Base-by-base conservation (phyloP, 2,113 vertebrate species). In the Misgurnus anguillicaudatus region DNA sequence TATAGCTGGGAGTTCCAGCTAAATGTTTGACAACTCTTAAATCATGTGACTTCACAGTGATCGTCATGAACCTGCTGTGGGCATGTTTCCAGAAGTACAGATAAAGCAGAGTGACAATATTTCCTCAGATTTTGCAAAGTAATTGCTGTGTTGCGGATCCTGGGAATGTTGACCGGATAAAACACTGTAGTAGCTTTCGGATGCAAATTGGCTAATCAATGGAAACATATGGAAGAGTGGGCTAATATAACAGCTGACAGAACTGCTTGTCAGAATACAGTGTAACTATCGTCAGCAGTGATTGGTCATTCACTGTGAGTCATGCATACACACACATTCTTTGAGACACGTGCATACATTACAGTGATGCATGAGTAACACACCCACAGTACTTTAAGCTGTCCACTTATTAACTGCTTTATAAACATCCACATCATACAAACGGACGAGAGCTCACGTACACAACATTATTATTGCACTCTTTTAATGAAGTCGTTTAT, bases 291-390 rank as follows among this genome's bases (percentile, higher is more conserved):
- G 19, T 45, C 71, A 61, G 39, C 13, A 61, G 57, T 61, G 71
- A 74, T 74, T 72, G 71, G 39, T 61, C 71, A 42, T 19, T 74
- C 71, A 62, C 21, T 0, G 3, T 62, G 71, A 61, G 57, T 74
- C 71, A 61, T 62, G 21, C 71, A 45, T 16, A 11, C 70, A 60
- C 19, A 19, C 60, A 14, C 53, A 21, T 7, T 60, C n/a, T 60
- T 24, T 51, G 47, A 69, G 4, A 69, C 8, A 69, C 42, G 13
- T 7, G 8, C 64, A 48, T 13, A 8, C 63, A 39, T 24, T 0
- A 69, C 48, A 55, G 24, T 3, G 16, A 71, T 71, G 24, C 31
- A 55, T 19, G 6, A 71, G 68, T 71, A 53, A 69, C 24, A 69
- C 51, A 38, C 9, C 47, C 47, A 53, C 65, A 31, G 6, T 21